Conservation (phyloP, 1,140 invertebrate genomes). For the Xylocopa sonorina region DNA sequence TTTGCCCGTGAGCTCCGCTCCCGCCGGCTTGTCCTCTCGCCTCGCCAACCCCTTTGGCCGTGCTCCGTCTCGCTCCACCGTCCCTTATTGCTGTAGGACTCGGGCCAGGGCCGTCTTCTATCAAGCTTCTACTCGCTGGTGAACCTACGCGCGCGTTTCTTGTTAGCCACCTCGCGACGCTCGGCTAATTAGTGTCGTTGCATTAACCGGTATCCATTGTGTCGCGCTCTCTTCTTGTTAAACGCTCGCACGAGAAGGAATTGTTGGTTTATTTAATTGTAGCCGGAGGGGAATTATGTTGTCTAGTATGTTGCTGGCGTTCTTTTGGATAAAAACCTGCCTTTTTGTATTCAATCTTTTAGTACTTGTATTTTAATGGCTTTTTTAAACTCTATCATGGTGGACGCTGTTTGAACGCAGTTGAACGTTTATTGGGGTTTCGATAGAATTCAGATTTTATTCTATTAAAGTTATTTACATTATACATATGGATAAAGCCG, state of each 20-base stretch:
- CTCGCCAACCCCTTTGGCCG: constrained; percentile 11
- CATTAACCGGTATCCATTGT: constrained; percentile 5
- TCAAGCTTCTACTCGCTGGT: constrained; percentile 1
- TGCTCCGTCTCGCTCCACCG: not conserved
- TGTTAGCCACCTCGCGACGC: not conserved
- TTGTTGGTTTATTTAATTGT: not conserved
- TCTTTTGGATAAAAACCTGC: too few relatives aligned
- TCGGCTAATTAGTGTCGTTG: constrained; percentile 14
- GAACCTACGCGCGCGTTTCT: constrained; percentile 3
- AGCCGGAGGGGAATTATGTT: not conserved
- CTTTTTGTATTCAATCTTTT: too few relatives aligned
- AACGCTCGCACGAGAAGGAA: not conserved
- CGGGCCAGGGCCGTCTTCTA: constrained; percentile 48
- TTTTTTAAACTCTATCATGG: too few relatives aligned
- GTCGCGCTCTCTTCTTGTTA: not conserved
- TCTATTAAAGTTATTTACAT: too few relatives aligned
- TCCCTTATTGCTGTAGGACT: not conserved
- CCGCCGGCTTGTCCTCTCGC: constrained; percentile 35
- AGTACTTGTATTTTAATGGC: too few relatives aligned
- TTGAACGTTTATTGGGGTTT: too few relatives aligned
- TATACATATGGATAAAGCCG: too few relatives aligned
- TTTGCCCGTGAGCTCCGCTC: constrained; percentile 43
- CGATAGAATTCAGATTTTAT: too few relatives aligned
- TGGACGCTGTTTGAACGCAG: too few relatives aligned
- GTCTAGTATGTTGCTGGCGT: too few relatives aligned